phyloP scores from a whole-genome alignment of 2,113 vertebrate genomes.

The Ammospiza caudacuta region DNA sequence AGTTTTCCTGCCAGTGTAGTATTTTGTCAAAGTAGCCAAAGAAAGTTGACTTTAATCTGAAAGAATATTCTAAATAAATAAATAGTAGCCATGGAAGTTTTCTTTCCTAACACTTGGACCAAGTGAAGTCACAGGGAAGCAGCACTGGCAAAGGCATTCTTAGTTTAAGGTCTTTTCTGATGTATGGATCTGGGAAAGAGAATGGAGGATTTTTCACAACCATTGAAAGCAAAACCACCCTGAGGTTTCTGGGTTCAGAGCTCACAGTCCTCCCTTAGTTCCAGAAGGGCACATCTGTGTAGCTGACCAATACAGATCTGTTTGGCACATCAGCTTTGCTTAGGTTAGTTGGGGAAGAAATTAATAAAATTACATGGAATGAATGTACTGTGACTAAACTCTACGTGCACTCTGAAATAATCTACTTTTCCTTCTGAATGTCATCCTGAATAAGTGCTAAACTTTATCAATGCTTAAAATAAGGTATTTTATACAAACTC shows the following conservation, averaged over 20 bases:
- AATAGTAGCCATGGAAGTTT: neutral
- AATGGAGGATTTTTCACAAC: neutral
- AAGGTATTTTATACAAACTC: neutral
- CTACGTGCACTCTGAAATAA: neutral
- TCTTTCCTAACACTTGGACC: neutral
- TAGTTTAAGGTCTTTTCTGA: neutral
- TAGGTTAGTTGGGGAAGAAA: neutral
- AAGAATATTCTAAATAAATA: neutral
- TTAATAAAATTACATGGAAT: neutral
- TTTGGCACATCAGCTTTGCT: neutral
- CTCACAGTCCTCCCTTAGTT: neutral
- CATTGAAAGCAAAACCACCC: neutral
- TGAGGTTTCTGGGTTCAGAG: neutral
- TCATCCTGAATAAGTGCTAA: neutral
- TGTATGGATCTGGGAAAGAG: neutral
- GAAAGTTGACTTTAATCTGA: neutral
- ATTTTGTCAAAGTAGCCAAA: neutral
- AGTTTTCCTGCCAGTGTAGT: neutral
- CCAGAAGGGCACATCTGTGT: neutral
- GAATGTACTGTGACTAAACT: neutral
- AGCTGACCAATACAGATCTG: neutral
- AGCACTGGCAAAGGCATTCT: neutral
- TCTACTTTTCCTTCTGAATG: neutral
- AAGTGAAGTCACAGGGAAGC: neutral
- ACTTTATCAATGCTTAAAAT: neutral